Evolutionary conservation across 2,113 vertebrate genomes (phyloP).

Genomic region (Myotis lucifugus): DNA sequence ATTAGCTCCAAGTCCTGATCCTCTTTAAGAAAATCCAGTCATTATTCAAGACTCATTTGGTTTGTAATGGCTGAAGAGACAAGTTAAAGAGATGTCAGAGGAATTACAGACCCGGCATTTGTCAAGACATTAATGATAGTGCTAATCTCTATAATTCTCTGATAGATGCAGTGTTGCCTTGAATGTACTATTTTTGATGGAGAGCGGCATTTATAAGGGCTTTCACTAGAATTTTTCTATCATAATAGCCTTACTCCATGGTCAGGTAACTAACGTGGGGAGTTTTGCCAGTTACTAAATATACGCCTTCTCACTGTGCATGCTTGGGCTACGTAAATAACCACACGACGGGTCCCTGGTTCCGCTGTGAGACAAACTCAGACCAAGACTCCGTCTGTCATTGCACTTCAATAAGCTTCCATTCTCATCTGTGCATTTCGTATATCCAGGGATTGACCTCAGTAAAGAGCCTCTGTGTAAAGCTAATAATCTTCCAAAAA

Average conservation of each 20-base stretch:
- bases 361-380: not conserved
- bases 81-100: not conserved
- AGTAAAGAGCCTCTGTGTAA: not conserved
- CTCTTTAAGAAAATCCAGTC: not conserved
- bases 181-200: not conserved
- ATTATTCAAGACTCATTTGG: conserved; percentile 16
- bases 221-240: not conserved
- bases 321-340: not conserved
- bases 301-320: not conserved
- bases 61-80: not conserved
- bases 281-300: conserved; percentile 11
- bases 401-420: not conserved
- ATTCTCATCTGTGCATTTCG: not conserved
- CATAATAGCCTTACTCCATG: not conserved
- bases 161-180: not conserved
- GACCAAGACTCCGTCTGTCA: not conserved
- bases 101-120: not conserved
- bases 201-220: not conserved
- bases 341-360: not conserved
- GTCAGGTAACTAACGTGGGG: not conserved
- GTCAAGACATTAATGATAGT: not conserved
- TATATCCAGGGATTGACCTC: not conserved
- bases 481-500: not conserved
- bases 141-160: not conserved
- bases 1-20: not conserved